phyloP scores from a whole-genome alignment of 2,113 vertebrate genomes.

The Actinemys pallida region DNA sequence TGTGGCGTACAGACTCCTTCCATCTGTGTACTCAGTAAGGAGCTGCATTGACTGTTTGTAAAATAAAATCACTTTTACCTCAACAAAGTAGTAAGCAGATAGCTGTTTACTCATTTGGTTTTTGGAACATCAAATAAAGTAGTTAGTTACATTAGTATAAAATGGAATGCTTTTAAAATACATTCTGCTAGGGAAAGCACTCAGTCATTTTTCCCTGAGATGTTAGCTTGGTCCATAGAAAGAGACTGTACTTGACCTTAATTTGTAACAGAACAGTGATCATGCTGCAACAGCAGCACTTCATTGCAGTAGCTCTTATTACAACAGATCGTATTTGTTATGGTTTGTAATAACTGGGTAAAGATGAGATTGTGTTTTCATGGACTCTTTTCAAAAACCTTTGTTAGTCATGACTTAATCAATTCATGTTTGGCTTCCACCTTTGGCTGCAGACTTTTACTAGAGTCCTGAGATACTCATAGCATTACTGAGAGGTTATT shows the following conservation, averaged over 20 bases:
- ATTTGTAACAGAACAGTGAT: neutral
- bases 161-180: neutral
- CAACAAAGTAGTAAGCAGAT: neutral
- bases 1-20: neutral
- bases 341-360: neutral
- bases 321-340: neutral
- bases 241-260: neutral
- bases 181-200: neutral
- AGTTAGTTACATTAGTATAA: neutral
- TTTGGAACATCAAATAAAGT: neutral
- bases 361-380: neutral
- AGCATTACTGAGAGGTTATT: slow-evolving; percentile 6
- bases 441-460: neutral
- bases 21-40: neutral
- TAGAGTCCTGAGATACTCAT: neutral
- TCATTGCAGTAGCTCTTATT: neutral
- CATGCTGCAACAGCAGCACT: neutral
- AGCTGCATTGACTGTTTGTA: neutral
- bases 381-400: neutral
- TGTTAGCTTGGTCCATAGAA: neutral
- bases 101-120: neutral
- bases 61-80: neutral
- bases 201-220: neutral
- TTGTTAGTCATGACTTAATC: neutral
- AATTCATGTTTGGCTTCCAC: neutral